These are phyloP conservation scores for Neria commutata DNA, from an alignment of 2,888 invertebrate species.

Conservation along the genomic window DNA sequence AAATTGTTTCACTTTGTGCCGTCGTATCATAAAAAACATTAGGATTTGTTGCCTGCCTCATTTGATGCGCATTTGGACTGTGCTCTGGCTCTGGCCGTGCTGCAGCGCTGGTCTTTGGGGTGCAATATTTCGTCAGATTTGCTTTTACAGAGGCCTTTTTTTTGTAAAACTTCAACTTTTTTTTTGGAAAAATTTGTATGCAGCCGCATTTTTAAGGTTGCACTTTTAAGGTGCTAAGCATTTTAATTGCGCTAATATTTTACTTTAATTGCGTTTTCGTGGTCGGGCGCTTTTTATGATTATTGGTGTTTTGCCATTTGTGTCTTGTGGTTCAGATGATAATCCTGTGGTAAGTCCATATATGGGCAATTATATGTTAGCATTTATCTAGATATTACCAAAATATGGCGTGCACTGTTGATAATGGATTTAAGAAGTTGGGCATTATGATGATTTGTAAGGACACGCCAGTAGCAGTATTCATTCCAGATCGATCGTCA, in stretches of 20 bases:
- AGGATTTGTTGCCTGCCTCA: constrained; percentile 1
- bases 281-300: no score
- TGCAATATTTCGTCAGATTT: constrained; percentile 54
- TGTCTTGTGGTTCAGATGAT: no score
- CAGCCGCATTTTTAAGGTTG: neutral
- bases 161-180: neutral
- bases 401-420: neutral
- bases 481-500: no score
- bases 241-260: constrained; percentile 9
- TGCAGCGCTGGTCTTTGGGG: constrained; percentile 7
- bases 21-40: constrained; percentile 14
- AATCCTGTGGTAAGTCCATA: neutral
- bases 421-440: no score
- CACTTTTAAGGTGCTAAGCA: constrained; percentile 9
- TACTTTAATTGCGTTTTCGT: constrained; percentile 10
- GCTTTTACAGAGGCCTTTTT: constrained; percentile 10
- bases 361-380: neutral
- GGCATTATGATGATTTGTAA: no score
- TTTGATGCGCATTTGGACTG: no score
- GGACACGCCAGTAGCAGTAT: no score
- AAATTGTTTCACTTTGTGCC: constrained; percentile 20
- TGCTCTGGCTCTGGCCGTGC: neutral
- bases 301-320: no score
- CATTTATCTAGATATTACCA: neutral
- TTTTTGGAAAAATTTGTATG: constrained; percentile 9